Base-by-base conservation (phyloP, 2,113 vertebrate species). In the Dipodomys merriami region DNA sequence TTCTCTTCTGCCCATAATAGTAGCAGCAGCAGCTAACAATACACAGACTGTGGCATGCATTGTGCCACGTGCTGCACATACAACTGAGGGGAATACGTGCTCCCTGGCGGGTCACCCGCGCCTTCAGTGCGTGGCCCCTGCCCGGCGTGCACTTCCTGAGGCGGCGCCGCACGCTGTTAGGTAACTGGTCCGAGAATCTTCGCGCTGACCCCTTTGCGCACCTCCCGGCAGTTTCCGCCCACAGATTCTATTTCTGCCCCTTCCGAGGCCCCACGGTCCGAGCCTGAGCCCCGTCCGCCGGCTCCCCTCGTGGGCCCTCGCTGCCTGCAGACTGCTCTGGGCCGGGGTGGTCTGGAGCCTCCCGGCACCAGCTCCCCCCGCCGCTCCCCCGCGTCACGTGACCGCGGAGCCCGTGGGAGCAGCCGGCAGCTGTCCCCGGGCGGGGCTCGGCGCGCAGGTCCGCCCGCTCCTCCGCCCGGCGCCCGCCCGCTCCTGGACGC, bases 341-440 rank as follows among this genome's bases (percentile, higher is more conserved):
- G 53, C 15, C 53, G 53, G 53, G 53, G 53, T 57, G 53, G 53
- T 57, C 53, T 5, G 53, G 53, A 57, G 53, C 53, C 53, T 57
- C 15, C 53, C 53, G 12, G 53, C 53, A 4, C 53, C 49, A 9
- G 20, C 16, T 8, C 39, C 3, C 29, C 39, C 22, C 1, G 2
- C 33, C 35, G 2, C 1, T 12, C 25, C 64, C 0, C 53, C 86
- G 81, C 93, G 84, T 83, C 96, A 96, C 82, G 91, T 97, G 96
- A 83, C 67, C 10, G 86, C 78, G 64, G 79, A 83, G 85, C 53
- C 73, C 67, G 64, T 85, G 4, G 4, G 2, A 0, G 84, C 39
- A 25, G 60, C 64, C 0, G 5, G 85, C 90, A 19, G 71, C 22
- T 27, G 67, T 18, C 44, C 76, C 84, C 94, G 25, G 95, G 95